Conservation (phyloP, 1,140 invertebrate species). For the Muscidifurax raptorellus region DNA sequence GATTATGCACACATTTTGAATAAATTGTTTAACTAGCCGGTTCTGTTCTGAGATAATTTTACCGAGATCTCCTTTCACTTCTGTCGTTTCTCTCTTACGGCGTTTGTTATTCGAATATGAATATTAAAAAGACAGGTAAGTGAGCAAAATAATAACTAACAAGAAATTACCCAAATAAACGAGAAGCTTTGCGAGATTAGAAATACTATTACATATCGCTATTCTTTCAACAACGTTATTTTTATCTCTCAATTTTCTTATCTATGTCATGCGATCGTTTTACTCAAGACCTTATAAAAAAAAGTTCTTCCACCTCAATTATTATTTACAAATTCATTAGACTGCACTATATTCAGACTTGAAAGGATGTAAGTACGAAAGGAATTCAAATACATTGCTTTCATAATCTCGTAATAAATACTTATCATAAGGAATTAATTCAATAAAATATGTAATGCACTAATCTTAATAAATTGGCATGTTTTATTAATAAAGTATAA, state of each 20-base stretch:
- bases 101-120: constrained; percentile 12
- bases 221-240: constrained; percentile 42
- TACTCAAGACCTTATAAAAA: neutral
- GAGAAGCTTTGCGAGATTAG: neutral
- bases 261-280: constrained; percentile 22
- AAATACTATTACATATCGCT: constrained; percentile 25
- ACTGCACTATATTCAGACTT: neutral
- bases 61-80: constrained; percentile 47
- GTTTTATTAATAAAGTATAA: constrained; percentile 63
- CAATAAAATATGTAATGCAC: constrained; percentile 50
- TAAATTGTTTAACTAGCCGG: constrained; percentile 34
- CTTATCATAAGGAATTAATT: constrained; percentile 39
- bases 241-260: constrained; percentile 54
- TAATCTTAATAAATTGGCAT: constrained; percentile 52
- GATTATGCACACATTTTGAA: constrained; percentile 43
- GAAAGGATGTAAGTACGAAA: neutral
- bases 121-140: constrained; percentile 11
- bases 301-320: neutral
- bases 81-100: constrained; percentile 29
- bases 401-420: constrained; percentile 24
- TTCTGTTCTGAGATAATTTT: constrained; percentile 36
- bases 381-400: constrained; percentile 5
- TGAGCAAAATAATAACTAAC: neutral
- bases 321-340: constrained; percentile 36
- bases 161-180: constrained; percentile 9